Percentiles rank a stretch among this genome's conserved stretches.
Evolutionary conservation across 2,113 vertebrate genomes (phyloP).

Genomic region (Leucosticte australis): DNA sequence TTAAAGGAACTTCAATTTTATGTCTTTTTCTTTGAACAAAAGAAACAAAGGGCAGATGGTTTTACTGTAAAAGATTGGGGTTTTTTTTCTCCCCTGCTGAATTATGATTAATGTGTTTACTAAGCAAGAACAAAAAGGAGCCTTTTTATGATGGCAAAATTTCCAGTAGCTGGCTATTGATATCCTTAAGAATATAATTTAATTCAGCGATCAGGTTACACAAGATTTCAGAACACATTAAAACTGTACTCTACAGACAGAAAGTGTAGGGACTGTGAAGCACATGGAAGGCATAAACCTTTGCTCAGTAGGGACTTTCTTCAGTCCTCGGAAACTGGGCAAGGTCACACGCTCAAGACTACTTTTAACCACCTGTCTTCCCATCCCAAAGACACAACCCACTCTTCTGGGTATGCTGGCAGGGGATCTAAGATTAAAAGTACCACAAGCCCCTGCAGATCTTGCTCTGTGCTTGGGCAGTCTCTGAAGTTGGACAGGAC

Average conservation of each 20-base stretch:
- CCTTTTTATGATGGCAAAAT: conserved; percentile 2
- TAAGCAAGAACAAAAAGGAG: conserved; percentile 23
- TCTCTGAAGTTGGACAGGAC: not conserved
- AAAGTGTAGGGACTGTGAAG: not conserved
- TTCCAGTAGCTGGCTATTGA: conserved; percentile 39
- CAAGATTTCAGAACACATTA: not conserved
- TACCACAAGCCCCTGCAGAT: not conserved
- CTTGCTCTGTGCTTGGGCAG: not conserved
- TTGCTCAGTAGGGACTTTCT: not conserved
- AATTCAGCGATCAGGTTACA: not conserved
- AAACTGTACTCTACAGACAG: not conserved
- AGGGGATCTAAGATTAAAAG: not conserved
- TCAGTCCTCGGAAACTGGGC: not conserved
- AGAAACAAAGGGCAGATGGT: conserved; percentile 40
- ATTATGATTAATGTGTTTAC: conserved; percentile 49
- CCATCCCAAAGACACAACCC: not conserved
- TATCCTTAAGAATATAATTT: conserved; percentile 6
- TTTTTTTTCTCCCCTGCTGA: not conserved
- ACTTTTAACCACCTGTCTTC: not conserved
- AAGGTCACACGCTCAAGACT: not conserved
- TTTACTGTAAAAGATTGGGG: conserved; percentile 20
- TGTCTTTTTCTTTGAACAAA: conserved; percentile 44
- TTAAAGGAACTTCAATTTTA: conserved; percentile 20
- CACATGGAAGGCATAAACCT: not conserved
- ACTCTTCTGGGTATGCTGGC: not conserved